Evolutionary conservation across 2,888 invertebrate species (phyloP).

Genomic region (Thalpophila matura): DNA sequence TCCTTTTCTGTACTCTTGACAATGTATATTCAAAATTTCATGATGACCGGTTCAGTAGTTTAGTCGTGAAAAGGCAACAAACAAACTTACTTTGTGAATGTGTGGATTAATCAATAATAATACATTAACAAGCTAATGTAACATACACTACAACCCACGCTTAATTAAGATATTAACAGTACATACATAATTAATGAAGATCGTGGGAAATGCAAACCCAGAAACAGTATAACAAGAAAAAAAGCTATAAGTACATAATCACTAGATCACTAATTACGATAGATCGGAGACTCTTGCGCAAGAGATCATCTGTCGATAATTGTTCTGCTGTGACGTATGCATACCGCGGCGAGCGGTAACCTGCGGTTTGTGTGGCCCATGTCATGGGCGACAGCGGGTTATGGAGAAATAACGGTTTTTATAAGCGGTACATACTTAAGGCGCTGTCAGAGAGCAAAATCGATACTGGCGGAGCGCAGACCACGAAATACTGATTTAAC

Average conservation of each 20-base stretch:
- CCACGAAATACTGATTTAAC: too few relatives aligned
- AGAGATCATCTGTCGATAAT: constrained; percentile 55
- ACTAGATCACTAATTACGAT: constrained; percentile 45
- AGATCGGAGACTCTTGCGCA: constrained; percentile 35
- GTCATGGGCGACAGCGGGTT: constrained; percentile 1
- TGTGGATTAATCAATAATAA: too few relatives aligned
- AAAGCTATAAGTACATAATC: constrained; percentile 29
- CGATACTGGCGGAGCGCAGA: too few relatives aligned
- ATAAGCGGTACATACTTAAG: too few relatives aligned
- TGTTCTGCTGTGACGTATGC: constrained; percentile 49
- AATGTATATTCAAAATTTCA: too few relatives aligned
- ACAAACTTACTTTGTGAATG: too few relatives aligned
- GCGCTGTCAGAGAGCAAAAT: too few relatives aligned
- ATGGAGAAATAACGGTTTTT: background rate
- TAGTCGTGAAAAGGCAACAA: too few relatives aligned
- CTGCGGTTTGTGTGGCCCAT: constrained; percentile 14
- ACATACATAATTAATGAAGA: constrained; percentile 21
- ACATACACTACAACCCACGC: background rate
- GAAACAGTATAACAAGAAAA: constrained; percentile 24
- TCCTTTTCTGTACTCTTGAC: too few relatives aligned
- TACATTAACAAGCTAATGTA: background rate
- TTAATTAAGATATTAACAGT: constrained; percentile 32
- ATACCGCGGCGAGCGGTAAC: constrained; percentile 64
- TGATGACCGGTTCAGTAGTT: too few relatives aligned
- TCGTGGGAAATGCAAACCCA: constrained; percentile 48